Conservation (phyloP, 2,888 invertebrate species). For the Mylabris sibirica region DNA sequence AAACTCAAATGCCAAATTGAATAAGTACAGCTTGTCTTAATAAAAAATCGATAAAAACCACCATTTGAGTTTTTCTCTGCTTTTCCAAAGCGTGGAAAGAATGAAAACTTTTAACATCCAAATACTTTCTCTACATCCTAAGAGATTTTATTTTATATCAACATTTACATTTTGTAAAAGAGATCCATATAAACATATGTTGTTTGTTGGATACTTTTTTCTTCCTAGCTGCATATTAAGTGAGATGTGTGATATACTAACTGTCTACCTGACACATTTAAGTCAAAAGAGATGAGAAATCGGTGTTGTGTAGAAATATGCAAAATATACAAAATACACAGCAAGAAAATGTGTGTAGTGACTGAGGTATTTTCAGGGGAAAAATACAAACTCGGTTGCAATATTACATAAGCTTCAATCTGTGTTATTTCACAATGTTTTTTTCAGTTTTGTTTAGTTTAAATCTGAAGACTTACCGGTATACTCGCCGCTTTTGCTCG, state of each 20-base stretch:
- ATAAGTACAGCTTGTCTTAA: slow-evolving; percentile 7
- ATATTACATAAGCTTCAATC: slow-evolving; percentile 26
- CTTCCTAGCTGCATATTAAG: slow-evolving; percentile 39
- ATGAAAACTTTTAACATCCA: background rate
- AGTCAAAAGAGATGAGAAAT: slow-evolving; percentile 15
- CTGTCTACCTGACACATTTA: slow-evolving; percentile 36
- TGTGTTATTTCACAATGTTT: too few relatives aligned
- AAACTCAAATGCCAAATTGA: slow-evolving; percentile 19
- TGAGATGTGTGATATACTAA: slow-evolving; percentile 46
- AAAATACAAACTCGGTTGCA: background rate
- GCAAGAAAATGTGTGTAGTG: background rate
- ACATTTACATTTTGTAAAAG: slow-evolving; percentile 24
- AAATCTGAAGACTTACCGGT: slow-evolving; percentile 55
- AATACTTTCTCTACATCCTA: background rate
- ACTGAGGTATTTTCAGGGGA: background rate
- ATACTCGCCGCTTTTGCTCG: slow-evolving; percentile 66
- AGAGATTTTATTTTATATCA: background rate
- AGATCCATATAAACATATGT: slow-evolving; percentile 34
- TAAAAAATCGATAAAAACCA: background rate
- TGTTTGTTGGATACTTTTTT: slow-evolving; percentile 31
- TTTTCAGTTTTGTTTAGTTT: background rate
- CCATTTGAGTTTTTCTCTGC: background rate
- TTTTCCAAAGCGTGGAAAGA: background rate
- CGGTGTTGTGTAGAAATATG: background rate
- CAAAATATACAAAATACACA: background rate